Base-by-base conservation (phyloP, 1,140 invertebrate species). In the Apis cerana region DNA sequence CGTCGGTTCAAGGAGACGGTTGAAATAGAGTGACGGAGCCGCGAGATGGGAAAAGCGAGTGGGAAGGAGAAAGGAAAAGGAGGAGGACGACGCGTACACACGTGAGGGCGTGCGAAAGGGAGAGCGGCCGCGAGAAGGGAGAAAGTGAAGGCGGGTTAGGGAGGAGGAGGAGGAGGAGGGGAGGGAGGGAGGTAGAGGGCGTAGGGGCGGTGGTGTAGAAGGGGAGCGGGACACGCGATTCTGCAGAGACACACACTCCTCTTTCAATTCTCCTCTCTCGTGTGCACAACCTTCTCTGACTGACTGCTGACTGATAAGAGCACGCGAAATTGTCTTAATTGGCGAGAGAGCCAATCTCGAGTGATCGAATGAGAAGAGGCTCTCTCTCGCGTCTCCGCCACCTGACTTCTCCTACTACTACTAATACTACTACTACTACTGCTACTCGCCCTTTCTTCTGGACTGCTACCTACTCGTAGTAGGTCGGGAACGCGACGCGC, bases 321-420 rank as follows among this genome's bases (percentile, higher is more conserved):
- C 86, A 81, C 86, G 86, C 86, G 89, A 91, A 88, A 89, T 92
- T 91, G 88, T 92, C 92, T 92, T 92, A 92, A 92, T 92, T 93
- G 91, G 90, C 90, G 90, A 87, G 86, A 91, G 85, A 87, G 86
- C 82, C 85, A 87, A 85, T 88, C 84, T 87, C 74, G 64, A 83
- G 76, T 82, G 80, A 85, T 88, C 83, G 87, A 88, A 88, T 80
- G 80, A 85, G 76, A 74, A 88, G 86, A 79, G 86, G 58, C 75
- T 69, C 58, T 81, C 75, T 72, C 58, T 81, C 80, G 65, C 77
- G 52, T 88, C 71, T 85, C 85, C 76, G 76, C 74, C 68, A 83
- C 75, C 79, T 80, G 70, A 80, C 75, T 88, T 59, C 70, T 43
- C 4, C 33, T 43, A 0, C 33, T 43, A 33, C 33, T 33, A 33